Base-by-base conservation (phyloP, 1,140 invertebrate genomes). In the Apis dorsata region DNA sequence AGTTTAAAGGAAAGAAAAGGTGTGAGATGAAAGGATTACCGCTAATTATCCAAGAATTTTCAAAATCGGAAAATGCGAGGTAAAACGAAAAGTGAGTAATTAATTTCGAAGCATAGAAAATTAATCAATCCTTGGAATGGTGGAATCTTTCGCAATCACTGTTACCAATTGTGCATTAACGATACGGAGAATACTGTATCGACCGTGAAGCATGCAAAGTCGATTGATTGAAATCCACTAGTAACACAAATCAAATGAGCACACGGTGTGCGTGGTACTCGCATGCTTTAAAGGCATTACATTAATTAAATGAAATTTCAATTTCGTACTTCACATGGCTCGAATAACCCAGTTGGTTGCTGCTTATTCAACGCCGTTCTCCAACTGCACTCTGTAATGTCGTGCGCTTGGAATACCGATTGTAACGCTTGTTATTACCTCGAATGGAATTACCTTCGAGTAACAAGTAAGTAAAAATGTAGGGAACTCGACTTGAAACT, bases 241-340 rank as follows among this genome's bases (percentile, higher is more conserved):
- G 69, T 55, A 28, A 73, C n/a, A 72, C 51, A 57, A 81, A 72
- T 81, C 34, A 68, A 76, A 55, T 17, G 63, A 72, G 73, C 79
- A 73, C 55, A 70, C 13, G 24, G 11, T 9, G n/a, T 13, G 65
- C 49, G 49, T 53, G 60, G 49, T 66, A 44, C 34, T 65, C 60
- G 15, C 21, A 53, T 12, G 72, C 72, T 51, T 65, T 68, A 68
- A 81, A 81, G n/a, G 34, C 63, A 81, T 81, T 76, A 76, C 62
- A 76, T 81, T 81, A 75, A 81, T 81, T 81, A 76, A 76, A 75
- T 81, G 79, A 81, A 81, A 81, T 81, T 81, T 75, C 72, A 28
- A 51, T 80, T 73, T 73, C 70, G 70, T 68, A 81, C 51, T 68
- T 81, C 62, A 17, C 62, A 60, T 75, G 79, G 72, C 34, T n/a